Conservation (phyloP, 2,888 invertebrate species). For the Brachypterus glaber region DNA sequence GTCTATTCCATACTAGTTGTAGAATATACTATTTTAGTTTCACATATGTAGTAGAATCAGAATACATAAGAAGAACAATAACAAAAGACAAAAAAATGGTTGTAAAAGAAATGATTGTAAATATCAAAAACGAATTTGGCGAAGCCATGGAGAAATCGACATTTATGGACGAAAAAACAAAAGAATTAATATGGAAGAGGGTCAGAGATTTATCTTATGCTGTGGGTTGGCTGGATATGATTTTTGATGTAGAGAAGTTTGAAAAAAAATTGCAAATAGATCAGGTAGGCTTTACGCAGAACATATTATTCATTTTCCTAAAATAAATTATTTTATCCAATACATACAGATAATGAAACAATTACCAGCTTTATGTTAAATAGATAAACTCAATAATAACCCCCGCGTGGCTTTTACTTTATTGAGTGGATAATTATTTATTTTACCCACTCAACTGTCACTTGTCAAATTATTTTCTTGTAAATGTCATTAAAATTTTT, state of each 20-base stretch:
- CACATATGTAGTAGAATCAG: constrained; percentile 25
- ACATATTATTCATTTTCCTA: too few relatives aligned
- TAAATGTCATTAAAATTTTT: too few relatives aligned
- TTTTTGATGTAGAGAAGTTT: constrained; percentile 23
- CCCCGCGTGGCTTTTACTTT: too few relatives aligned
- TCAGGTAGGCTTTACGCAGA: constrained; percentile 20
- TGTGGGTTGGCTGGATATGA: constrained; percentile 26
- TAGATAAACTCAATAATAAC: too few relatives aligned
- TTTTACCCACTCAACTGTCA: too few relatives aligned
- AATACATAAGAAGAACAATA: constrained; percentile 25
- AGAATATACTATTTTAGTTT: constrained; percentile 20
- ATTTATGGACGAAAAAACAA: constrained; percentile 26
- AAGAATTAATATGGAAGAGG: constrained; percentile 11
- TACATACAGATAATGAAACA: too few relatives aligned
- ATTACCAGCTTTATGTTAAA: too few relatives aligned
- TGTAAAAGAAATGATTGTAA: constrained; percentile 22
- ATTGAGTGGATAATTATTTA: too few relatives aligned
- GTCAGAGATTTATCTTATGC: constrained; percentile 19
- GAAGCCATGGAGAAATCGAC: constrained; percentile 15
- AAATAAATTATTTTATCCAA: too few relatives aligned
- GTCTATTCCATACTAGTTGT: too few relatives aligned
- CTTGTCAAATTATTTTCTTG: too few relatives aligned
- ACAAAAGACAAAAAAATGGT: constrained; percentile 17
- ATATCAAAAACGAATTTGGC: constrained; percentile 23
- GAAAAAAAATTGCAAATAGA: constrained; percentile 22